phyloP scores from a whole-genome alignment of 2,797 vertebrate genomes.

The Neosilurus mollespiculum region DNA sequence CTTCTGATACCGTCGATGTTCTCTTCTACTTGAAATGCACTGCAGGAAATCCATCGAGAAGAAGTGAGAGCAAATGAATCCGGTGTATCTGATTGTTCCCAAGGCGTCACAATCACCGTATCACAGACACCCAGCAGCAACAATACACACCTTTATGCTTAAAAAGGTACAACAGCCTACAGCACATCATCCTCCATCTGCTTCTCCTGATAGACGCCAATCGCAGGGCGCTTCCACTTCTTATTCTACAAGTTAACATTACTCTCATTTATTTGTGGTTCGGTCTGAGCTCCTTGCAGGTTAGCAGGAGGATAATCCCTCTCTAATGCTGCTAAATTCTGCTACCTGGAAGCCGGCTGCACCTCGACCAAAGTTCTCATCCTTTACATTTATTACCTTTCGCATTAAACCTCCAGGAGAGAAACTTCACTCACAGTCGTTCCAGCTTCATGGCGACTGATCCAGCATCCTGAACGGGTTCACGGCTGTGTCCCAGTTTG shows the following conservation, averaged over 20 bases:
- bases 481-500: too few relatives aligned
- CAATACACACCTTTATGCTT: constrained; percentile 37
- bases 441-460: neutral
- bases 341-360: constrained; percentile 43
- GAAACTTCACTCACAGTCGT: constrained; percentile 25
- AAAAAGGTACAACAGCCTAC: neutral
- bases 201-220: neutral
- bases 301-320: constrained; percentile 30
- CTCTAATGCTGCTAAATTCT: constrained; percentile 22
- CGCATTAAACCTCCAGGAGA: constrained; percentile 6
- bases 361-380: constrained; percentile 37
- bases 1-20: constrained; percentile 18
- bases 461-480: neutral
- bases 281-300: neutral
- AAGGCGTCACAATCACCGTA: constrained; percentile 8
- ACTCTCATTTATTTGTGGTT: too few relatives aligned
- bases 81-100: constrained; percentile 49
- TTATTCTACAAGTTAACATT: neutral
- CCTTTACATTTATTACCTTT: constrained; percentile 32
- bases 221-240: neutral
- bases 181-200: constrained; percentile 30
- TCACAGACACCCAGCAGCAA: neutral
- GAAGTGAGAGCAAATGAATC: constrained; percentile 46
- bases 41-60: constrained; percentile 19
- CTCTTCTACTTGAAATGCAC: constrained; percentile 44